A percentile compares a stretch with the other conserved stretches of the same genome.
Conservation (phyloP, 1,140 invertebrate genomes). For the Pinna nobilis region DNA sequence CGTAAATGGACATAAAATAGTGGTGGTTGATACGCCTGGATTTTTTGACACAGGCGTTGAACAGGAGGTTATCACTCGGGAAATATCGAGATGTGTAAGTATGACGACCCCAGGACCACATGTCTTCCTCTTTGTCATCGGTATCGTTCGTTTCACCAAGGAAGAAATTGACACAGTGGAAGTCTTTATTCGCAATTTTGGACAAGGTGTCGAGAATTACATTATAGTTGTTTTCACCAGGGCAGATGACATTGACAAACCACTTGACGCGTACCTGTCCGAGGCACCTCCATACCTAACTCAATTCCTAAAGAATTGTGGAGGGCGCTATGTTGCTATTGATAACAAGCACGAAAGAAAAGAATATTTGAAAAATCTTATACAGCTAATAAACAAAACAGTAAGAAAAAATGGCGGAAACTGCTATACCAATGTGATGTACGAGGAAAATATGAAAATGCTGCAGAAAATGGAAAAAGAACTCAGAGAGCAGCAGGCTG, state of each 20-base stretch:
- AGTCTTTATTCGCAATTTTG: not conserved
- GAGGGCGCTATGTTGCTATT: not conserved
- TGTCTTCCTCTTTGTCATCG: not conserved
- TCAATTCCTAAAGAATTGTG: not conserved
- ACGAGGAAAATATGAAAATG: too few relatives aligned
- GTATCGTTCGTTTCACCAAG: not conserved
- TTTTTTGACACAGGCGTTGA: constrained; percentile 20
- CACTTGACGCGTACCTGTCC: not conserved
- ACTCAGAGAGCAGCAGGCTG: not conserved
- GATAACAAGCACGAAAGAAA: not conserved
- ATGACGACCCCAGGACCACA: constrained; percentile 15
- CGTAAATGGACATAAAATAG: not conserved
- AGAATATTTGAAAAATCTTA: not conserved
- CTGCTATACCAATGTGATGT: not conserved
- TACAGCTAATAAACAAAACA: not conserved
- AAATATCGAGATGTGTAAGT: not conserved
- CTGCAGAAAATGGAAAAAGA: not conserved
- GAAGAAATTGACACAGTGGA: constrained; percentile 6
- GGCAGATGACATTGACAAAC: not conserved
- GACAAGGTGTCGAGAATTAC: not conserved
- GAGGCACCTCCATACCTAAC: not conserved
- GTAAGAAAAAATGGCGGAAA: not conserved
- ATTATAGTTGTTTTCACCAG: constrained; percentile 8
- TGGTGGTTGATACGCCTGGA: constrained; percentile 28
- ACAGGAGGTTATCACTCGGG: constrained; percentile 3